Evolutionary conservation across 2,797 vertebrate species (phyloP).

Genomic region (Brachymystax lenok): DNA sequence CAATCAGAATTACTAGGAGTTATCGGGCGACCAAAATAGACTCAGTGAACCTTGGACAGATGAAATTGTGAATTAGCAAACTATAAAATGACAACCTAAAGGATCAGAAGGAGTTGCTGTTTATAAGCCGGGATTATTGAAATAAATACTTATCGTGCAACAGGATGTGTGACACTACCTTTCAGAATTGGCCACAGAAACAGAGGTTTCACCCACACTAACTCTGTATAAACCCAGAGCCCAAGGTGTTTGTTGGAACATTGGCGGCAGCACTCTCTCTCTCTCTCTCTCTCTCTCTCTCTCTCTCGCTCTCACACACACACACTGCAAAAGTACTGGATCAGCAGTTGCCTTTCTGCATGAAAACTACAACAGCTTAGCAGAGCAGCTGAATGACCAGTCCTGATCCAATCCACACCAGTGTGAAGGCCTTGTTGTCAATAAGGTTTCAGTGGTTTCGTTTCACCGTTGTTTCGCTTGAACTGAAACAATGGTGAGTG

Average conservation of each 20-base stretch:
- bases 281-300: constrained; percentile 38
- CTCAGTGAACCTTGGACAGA: constrained; percentile 3
- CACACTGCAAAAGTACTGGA: constrained; percentile 55
- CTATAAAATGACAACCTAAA: constrained; percentile 22
- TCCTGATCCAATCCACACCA: background rate
- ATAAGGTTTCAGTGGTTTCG: background rate
- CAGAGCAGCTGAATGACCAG: constrained; percentile 54
- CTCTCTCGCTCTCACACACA: constrained; percentile 27
- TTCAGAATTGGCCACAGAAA: constrained; percentile 2
- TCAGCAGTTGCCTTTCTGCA: constrained; percentile 72
- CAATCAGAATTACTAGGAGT: constrained; percentile 5
- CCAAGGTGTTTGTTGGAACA: constrained; percentile 23
- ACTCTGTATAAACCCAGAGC: background rate
- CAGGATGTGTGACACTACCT: constrained; percentile 28
- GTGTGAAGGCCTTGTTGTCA: background rate
- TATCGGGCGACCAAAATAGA: constrained; percentile 3
- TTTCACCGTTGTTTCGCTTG: background rate
- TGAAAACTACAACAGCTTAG: constrained; percentile 67
- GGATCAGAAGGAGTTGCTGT: constrained; percentile 27
- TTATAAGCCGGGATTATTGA: constrained; percentile 21
- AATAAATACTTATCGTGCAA: constrained; percentile 22
- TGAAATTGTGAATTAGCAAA: constrained; percentile 14
- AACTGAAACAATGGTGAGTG: too few relatives aligned
- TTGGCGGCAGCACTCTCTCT: constrained; percentile 24
- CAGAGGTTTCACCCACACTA: constrained; percentile 2